Conservation (phyloP, 2,888 invertebrate genomes). For the Alentia gelatinosa region DNA sequence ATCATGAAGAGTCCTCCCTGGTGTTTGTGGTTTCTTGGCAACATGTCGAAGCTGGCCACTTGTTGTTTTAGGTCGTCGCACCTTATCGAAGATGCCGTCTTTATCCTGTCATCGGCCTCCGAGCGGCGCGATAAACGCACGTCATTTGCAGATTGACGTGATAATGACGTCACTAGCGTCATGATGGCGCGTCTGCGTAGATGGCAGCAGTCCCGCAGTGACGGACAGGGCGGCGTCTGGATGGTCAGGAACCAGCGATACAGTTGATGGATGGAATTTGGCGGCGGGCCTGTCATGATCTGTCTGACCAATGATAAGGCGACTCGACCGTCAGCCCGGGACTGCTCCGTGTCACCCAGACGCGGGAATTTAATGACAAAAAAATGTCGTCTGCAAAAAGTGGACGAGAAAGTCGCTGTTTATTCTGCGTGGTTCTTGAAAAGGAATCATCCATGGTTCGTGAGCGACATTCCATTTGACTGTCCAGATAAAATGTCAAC, state of each 20-base stretch:
- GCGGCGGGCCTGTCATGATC: not conserved
- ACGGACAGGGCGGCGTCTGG: not conserved
- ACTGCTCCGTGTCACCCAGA: not conserved
- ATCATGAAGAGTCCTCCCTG: no score
- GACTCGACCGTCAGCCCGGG: not conserved
- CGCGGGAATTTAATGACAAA: not conserved
- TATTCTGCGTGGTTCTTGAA: no score
- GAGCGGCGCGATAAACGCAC: not conserved
- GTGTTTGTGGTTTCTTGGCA: no score
- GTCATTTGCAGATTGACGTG: not conserved
- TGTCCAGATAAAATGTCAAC: no score
- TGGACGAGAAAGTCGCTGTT: no score
- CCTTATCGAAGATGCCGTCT: not conserved
- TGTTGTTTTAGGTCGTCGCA: not conserved
- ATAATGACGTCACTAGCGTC: not conserved
- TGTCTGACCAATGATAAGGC: slow-evolving; percentile 14
- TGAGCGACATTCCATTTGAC: no score
- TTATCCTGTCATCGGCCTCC: not conserved
- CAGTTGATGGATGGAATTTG: not conserved
- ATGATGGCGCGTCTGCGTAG: not conserved
- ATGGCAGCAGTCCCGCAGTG: not conserved
- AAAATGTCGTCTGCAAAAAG: no score
- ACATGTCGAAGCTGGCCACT: no score
- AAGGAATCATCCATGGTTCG: no score
- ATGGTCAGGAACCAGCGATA: not conserved